These are phyloP conservation scores for Grantiella picta DNA, from an alignment of 2,113 vertebrate genomes.

Conservation along the genomic window DNA sequence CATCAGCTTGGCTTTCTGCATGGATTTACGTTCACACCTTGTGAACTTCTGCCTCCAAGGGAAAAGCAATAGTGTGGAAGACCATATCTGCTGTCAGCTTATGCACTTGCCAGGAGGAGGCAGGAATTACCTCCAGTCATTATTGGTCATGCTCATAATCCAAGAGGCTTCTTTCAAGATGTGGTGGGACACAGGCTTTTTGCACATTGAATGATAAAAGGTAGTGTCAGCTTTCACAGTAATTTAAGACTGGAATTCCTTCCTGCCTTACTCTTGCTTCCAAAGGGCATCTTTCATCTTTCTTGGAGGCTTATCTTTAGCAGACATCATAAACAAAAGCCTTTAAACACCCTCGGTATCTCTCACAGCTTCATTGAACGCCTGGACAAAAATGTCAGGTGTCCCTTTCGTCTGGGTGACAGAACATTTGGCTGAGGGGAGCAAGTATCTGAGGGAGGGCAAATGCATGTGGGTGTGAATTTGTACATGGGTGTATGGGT, in stretches of 20 bases:
- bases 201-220: conserved; percentile 16
- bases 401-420: neutral
- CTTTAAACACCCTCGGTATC: neutral
- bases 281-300: conserved; percentile 23
- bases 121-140: neutral
- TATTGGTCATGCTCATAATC: neutral
- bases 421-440: neutral
- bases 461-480: neutral
- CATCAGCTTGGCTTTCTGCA: neutral
- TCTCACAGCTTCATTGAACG: neutral
- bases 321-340: neutral
- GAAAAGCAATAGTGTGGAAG: neutral
- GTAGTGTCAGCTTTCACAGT: conserved; percentile 19
- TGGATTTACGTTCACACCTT: neutral
- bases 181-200: neutral
- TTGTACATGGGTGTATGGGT: neutral
- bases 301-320: neutral
- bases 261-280: neutral
- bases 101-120: neutral
- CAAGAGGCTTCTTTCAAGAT: neutral
- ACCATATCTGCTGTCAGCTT: neutral
- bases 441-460: neutral
- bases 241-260: neutral
- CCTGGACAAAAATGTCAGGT: neutral
- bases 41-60: neutral